Evolutionary conservation across 2,113 vertebrate species (phyloP).

Genomic region (Mastomys coucha): DNA sequence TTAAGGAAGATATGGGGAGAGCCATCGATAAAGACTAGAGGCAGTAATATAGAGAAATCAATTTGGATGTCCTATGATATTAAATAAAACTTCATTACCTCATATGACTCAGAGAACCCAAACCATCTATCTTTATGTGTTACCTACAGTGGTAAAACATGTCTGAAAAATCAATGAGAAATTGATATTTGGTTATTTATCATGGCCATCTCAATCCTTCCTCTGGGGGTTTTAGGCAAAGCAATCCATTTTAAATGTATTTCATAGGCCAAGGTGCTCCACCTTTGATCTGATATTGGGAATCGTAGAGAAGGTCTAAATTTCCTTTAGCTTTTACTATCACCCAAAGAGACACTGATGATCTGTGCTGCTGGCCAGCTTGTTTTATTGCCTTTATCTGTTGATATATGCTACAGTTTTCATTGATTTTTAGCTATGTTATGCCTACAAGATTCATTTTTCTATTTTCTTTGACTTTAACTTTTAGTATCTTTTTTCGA

Average conservation of each 20-base stretch:
- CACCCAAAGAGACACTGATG: constrained; percentile 24
- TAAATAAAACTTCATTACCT: constrained; percentile 74
- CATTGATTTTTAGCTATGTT: constrained; percentile 74
- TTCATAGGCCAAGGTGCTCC: constrained; percentile 53
- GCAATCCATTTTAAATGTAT: constrained; percentile 55
- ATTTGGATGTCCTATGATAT: constrained; percentile 48
- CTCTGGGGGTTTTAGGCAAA: constrained; percentile 69
- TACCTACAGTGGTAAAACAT: constrained; percentile 59
- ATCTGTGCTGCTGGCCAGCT: constrained; percentile 25
- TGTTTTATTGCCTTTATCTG: constrained; percentile 43
- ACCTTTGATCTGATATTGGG: constrained; percentile 46
- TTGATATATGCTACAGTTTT: constrained; percentile 64
- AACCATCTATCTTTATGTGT: constrained; percentile 64
- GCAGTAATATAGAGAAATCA: constrained; percentile 71
- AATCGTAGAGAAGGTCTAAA: constrained; percentile 49
- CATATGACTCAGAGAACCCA: constrained; percentile 40
- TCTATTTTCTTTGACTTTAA: constrained; percentile 67
- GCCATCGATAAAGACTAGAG: constrained; percentile 68
- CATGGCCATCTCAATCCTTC: constrained; percentile 66
- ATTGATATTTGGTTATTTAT: constrained; percentile 78
- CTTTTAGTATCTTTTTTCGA: constrained; percentile 69
- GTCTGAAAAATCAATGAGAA: constrained; percentile 52
- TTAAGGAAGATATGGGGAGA: constrained; percentile 46
- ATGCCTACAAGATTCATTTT: constrained; percentile 60
- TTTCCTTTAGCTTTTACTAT: constrained; percentile 59